A percentile compares a stretch with the other conserved stretches of the same genome.
phyloP scores from a whole-genome alignment of 2,888 invertebrate genomes.

The Penaeus monodon region DNA sequence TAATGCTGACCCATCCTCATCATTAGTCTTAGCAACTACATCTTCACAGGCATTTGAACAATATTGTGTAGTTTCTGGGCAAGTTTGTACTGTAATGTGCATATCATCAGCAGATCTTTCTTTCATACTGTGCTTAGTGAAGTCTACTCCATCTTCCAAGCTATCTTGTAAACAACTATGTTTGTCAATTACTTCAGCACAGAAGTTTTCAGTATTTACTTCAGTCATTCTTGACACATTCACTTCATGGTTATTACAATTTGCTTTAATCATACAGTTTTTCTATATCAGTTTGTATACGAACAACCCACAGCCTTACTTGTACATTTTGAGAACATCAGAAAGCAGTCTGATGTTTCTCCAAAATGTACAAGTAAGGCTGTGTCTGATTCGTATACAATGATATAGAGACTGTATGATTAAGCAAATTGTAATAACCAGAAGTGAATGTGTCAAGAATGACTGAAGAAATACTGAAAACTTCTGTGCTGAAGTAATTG shows the following conservation, averaged over 20 bases:
- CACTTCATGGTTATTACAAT: neutral
- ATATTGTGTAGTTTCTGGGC: constrained; percentile 40
- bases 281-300: constrained; percentile 23
- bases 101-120: neutral
- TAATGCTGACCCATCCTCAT: constrained; percentile 33
- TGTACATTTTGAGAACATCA: constrained; percentile 32
- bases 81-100: constrained; percentile 45
- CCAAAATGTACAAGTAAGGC: constrained; percentile 40
- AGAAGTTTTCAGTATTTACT: too few relatives aligned
- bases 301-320: constrained; percentile 35
- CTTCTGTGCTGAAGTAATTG: neutral
- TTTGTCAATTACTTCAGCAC: neutral
- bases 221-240: too few relatives aligned
- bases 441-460: too few relatives aligned
- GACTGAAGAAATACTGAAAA: too few relatives aligned
- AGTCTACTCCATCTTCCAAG: neutral
- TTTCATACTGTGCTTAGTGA: neutral
- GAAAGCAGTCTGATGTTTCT: constrained; percentile 6
- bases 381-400: constrained; percentile 28
- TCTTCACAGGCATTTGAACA: constrained; percentile 40
- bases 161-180: constrained; percentile 6
- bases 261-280: neutral
- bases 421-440: neutral
- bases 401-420: constrained; percentile 9
- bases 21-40: constrained; percentile 20